Conservation (phyloP, 2,888 invertebrate species). For the Hipparchia semele region DNA sequence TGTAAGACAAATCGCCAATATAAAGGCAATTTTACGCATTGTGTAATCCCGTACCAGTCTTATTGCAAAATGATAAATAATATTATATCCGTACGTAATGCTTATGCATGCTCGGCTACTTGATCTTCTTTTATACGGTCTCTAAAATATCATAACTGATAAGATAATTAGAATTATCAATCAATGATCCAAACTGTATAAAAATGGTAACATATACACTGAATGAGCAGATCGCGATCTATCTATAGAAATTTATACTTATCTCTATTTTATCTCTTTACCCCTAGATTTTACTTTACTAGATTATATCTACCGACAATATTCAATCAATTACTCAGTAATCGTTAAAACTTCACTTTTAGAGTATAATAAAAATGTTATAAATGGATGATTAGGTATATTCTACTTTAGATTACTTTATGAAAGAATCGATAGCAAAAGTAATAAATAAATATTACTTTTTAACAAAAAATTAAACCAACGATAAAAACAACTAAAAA, state of each 20-base stretch:
- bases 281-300: too few relatives aligned
- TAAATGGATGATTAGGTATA: not conserved
- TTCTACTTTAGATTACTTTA: not conserved
- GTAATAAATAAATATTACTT: too few relatives aligned
- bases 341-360: not conserved
- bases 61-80: not conserved
- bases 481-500: too few relatives aligned
- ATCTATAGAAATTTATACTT: too few relatives aligned
- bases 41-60: not conserved
- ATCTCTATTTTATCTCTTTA: too few relatives aligned
- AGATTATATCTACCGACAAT: too few relatives aligned
- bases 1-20: not conserved
- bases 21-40: not conserved
- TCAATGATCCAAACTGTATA: not conserved
- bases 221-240: too few relatives aligned
- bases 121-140: not conserved
- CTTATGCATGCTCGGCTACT: not conserved
- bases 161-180: not conserved
- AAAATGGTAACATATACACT: too few relatives aligned
- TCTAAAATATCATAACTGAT: not conserved
- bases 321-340: not conserved
- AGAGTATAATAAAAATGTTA: not conserved
- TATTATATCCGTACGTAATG: too few relatives aligned
- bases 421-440: not conserved
- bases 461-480: too few relatives aligned